Evolutionary conservation across 2,888 invertebrate genomes (phyloP).

Genomic region (Eumerus sabulonum): DNA sequence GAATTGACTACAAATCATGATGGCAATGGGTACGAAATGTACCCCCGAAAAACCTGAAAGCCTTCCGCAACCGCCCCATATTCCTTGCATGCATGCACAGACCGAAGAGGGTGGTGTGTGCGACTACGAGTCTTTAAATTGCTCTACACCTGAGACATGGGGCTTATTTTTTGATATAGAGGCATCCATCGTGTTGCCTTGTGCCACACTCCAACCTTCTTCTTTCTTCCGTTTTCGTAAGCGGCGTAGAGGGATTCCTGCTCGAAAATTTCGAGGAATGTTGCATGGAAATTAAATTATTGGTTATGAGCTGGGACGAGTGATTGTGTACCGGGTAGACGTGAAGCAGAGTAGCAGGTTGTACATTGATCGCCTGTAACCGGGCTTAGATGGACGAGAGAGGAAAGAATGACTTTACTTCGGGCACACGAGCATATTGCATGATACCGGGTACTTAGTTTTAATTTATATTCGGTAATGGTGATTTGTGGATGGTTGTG

Average conservation of each 20-base stretch:
- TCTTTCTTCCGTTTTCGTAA: slow-evolving; percentile 13
- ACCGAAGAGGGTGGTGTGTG: slow-evolving; percentile 28
- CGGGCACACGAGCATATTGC: slow-evolving; percentile 41
- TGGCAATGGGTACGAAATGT: slow-evolving; percentile 63
- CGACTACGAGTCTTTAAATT: slow-evolving; percentile 52
- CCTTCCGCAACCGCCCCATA: slow-evolving; percentile 45
- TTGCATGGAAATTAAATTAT: slow-evolving; percentile 69
- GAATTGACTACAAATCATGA: slow-evolving; percentile 69
- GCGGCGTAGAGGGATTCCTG: slow-evolving; percentile 31
- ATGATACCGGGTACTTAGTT: slow-evolving; percentile 57
- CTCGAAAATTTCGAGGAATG: slow-evolving; percentile 23
- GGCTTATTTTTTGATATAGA: slow-evolving; percentile 69
- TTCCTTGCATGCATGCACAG: slow-evolving; percentile 45
- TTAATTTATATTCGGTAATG: slow-evolving; percentile 64
- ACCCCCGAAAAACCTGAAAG: slow-evolving; percentile 50
- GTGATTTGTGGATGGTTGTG: slow-evolving; percentile 59
- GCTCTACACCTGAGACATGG: slow-evolving; percentile 68
- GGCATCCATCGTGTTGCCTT: slow-evolving; percentile 57
- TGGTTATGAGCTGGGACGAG: slow-evolving; percentile 59
- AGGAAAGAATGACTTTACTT: slow-evolving; percentile 57
- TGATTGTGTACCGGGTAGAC: neutral
- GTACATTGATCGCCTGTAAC: slow-evolving; percentile 37
- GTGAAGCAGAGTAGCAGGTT: slow-evolving; percentile 32
- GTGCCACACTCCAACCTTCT: neutral
- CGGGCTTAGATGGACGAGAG: slow-evolving; percentile 55